These are phyloP conservation scores for Urocitellus parryii DNA, from an alignment of 2,113 vertebrate genomes.

Conservation along the genomic window DNA sequence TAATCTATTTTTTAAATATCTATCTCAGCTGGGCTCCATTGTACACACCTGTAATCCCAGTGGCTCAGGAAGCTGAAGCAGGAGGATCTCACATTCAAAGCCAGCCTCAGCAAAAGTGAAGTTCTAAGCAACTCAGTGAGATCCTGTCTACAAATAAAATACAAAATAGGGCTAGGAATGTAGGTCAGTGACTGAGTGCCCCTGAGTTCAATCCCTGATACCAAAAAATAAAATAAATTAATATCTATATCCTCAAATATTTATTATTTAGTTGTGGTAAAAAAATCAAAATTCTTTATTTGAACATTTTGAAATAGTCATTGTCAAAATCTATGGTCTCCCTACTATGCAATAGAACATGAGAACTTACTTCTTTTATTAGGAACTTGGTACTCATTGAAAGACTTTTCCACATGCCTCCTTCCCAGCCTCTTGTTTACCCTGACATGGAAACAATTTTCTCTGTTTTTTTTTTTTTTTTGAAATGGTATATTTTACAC, in stretches of 20 bases:
- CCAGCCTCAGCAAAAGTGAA: too few species aligned
- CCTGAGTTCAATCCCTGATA: too few species aligned
- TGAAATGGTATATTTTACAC: background rate
- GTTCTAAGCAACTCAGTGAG: too few species aligned
- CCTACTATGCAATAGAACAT: background rate
- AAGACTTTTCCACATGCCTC: background rate
- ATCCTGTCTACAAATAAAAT: too few species aligned
- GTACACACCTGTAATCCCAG: too few species aligned
- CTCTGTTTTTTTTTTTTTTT: background rate
- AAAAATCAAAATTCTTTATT: background rate
- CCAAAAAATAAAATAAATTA: too few species aligned
- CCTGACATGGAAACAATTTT: background rate
- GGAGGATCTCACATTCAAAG: too few species aligned
- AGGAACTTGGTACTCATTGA: background rate
- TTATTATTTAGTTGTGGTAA: background rate
- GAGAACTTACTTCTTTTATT: background rate
- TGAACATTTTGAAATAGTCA: background rate
- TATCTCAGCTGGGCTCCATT: too few species aligned
- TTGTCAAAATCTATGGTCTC: background rate
- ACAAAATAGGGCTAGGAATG: too few species aligned
- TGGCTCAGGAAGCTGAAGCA: too few species aligned
- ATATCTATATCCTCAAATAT: background rate
- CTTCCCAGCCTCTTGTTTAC: background rate
- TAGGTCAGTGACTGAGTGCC: too few species aligned
- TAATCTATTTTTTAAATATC: background rate